Conservation (phyloP, 2,797 vertebrate species). For the Crossoptilon crossoptilon region DNA sequence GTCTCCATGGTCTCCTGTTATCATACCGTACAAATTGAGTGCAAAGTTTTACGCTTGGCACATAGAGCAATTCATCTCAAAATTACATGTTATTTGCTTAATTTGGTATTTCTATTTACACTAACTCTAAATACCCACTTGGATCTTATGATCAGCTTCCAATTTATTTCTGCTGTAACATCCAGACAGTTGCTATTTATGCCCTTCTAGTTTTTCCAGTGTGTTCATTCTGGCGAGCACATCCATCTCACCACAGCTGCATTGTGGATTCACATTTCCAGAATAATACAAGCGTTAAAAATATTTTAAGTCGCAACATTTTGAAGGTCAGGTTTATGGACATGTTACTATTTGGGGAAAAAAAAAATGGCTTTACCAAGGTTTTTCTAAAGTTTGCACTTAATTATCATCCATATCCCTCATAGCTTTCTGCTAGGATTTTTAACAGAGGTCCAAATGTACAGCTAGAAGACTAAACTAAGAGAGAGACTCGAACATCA, state of each 20-base stretch:
- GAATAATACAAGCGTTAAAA: constrained; percentile 11
- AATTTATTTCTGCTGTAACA: constrained; percentile 65
- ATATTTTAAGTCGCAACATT: background rate
- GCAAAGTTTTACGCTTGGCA: constrained; percentile 28
- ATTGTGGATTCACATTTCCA: background rate
- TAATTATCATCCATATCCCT: background rate
- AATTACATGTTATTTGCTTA: constrained; percentile 74
- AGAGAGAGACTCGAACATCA: background rate
- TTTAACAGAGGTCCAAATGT: background rate
- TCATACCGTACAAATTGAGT: background rate
- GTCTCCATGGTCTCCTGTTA: constrained; percentile 18
- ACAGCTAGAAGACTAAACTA: no score
- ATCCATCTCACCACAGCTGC: constrained; percentile 22
- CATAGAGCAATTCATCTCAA: constrained; percentile 45
- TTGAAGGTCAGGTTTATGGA: fast-evolving
- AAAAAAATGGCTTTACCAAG: background rate
- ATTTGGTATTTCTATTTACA: constrained; percentile 72
- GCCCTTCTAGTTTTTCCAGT: constrained; percentile 26
- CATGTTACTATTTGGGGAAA: background rate
- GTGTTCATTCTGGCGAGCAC: background rate
- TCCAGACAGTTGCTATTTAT: constrained; percentile 53
- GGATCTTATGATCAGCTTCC: constrained; percentile 61
- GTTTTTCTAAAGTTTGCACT: background rate
- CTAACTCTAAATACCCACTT: constrained; percentile 62
- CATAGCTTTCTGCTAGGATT: no score